These are phyloP conservation scores for Alethe diademata DNA, from an alignment of 2,113 vertebrate species.

Conservation along the genomic window DNA sequence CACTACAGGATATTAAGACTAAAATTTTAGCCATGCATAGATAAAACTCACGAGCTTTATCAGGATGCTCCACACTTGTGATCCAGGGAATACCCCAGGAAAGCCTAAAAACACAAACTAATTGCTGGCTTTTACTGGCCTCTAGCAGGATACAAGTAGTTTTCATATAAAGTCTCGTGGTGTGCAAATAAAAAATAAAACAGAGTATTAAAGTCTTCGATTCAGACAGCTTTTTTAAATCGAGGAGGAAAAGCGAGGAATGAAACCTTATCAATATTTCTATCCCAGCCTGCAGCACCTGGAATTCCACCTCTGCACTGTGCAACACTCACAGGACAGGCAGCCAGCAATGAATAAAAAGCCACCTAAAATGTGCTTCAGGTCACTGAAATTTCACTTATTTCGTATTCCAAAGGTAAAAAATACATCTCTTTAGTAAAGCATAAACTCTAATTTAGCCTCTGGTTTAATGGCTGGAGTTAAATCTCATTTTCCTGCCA, in stretches of 20 bases:
- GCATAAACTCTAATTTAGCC: neutral
- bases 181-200: constrained; percentile 60
- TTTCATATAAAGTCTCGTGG: constrained; percentile 55
- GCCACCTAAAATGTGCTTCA: neutral
- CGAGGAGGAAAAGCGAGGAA: neutral
- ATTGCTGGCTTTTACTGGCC: constrained; percentile 59
- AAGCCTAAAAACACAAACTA: constrained; percentile 56
- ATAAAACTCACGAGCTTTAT: constrained; percentile 62
- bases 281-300: constrained; percentile 12
- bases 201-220: neutral
- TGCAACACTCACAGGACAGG: neutral
- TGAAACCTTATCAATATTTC: neutral
- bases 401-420: constrained; percentile 44
- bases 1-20: constrained; percentile 71
- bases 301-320: neutral
- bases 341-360: neutral
- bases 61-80: constrained; percentile 44
- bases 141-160: constrained; percentile 25
- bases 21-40: constrained; percentile 73
- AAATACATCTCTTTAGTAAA: neutral
- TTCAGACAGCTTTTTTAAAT: neutral
- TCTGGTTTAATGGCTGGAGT: neutral
- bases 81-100: neutral
- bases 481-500: neutral
- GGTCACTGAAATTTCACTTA: neutral